phyloP scores from a whole-genome alignment of 2,797 vertebrate genomes.

The Odontamblyopus rebecca region DNA sequence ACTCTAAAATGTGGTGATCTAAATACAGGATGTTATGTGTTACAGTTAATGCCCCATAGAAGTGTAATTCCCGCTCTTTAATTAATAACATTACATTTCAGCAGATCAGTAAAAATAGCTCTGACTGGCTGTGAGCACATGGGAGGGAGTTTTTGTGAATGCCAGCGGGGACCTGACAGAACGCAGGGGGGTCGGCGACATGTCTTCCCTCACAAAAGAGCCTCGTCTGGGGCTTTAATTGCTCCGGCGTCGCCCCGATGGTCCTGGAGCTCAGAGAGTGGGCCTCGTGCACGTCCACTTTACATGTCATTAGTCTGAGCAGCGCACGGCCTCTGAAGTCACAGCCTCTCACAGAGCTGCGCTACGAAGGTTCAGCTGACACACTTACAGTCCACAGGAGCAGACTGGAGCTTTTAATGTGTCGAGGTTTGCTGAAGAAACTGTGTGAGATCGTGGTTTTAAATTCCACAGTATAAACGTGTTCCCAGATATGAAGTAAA shows the following conservation, averaged over 20 bases:
- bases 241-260: conserved; percentile 24
- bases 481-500: too few relatives aligned
- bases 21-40: too few relatives aligned
- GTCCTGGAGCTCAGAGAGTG: conserved; percentile 16
- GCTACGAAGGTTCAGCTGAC: background rate
- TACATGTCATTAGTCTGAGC: conserved; percentile 49
- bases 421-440: background rate
- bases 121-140: too few relatives aligned
- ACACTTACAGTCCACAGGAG: background rate
- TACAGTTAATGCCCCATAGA: too few relatives aligned
- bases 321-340: conserved; percentile 28
- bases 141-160: conserved; percentile 21
- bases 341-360: conserved; percentile 11
- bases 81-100: background rate
- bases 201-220: conserved; percentile 10
- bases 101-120: background rate
- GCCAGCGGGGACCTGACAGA: conserved; percentile 21
- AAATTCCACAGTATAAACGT: too few relatives aligned
- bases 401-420: background rate
- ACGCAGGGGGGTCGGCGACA: background rate
- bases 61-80: too few relatives aligned
- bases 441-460: too few relatives aligned
- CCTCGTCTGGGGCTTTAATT: conserved; percentile 41
- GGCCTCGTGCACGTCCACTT: conserved; percentile 1
- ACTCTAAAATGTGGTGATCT: too few relatives aligned